Evolutionary conservation across 2,888 invertebrate species (phyloP), one percentile per base, ranked within the genome.

Genomic region (Lysandra coridon): DNA sequence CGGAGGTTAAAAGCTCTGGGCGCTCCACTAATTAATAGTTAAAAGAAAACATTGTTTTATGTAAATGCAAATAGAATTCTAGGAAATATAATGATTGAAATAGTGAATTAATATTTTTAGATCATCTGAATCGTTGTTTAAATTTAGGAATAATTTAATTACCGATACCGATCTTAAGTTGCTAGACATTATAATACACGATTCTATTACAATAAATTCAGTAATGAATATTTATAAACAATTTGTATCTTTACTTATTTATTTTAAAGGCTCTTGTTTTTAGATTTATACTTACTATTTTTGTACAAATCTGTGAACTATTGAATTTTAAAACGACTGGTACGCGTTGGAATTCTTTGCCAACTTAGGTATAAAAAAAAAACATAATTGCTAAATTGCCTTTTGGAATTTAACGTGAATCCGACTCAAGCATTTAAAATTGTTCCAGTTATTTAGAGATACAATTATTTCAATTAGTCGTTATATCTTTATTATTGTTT

Each of bases 141-240:
- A 64, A 33, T 64, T 69, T 37, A 33, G 5, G 69, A 69, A 69
- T 69, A 14, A 69, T 69, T 33, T 33, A 37, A 69, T 37, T 14
- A 69, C 33, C 17, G 33, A 69, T 23, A 30, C 23, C 10, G 57
- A 76, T 57, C 57, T 30, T 76, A 57, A 17, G 30, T 33, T 76
- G 76, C 30, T 76, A 33, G 33, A 57, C 76, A 57, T 57, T 33
- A 57, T 14, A 76, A 57, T 53, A 57, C 76, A 53, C 10, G 76
- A 57, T 17, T 49, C 5, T 33, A 33, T 76, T 57, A 57, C 6
- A 57, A 76, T 57, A 76, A 64, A 64, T 10, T 33, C 30, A 14
- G 33, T 33, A 33, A 37, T 69, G 4, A 33, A 69, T 69, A 69
- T 69, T 69, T 33, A 69, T 69, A 69, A 2, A 37, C 7, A 30